Conservation (phyloP, 2,113 vertebrate species). For the Muntiacus reevesi region DNA sequence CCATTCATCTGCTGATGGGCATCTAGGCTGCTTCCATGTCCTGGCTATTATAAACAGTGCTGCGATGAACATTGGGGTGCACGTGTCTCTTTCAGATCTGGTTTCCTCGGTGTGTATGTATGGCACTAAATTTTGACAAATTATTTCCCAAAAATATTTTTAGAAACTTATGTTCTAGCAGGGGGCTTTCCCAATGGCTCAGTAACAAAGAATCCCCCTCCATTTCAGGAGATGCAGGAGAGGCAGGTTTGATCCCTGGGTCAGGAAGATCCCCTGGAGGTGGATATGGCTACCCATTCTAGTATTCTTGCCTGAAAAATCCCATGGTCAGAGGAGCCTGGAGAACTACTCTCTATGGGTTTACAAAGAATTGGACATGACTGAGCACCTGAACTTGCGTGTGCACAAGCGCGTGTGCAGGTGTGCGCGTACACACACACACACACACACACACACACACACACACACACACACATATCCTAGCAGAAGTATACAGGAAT, state of each 20-base stretch:
- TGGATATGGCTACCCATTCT: background rate
- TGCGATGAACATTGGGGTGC: too few relatives aligned
- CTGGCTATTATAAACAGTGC: too few relatives aligned
- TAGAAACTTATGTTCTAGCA: background rate
- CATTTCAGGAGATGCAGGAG: background rate
- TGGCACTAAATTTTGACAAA: background rate
- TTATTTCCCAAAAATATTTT: background rate
- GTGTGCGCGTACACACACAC: too few relatives aligned
- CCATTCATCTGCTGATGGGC: too few relatives aligned
- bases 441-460: background rate
- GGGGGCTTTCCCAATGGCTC: background rate
- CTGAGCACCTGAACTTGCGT: accelerated
- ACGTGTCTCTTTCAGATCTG: too few relatives aligned
- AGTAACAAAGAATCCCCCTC: background rate
- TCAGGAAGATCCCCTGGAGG: background rate
- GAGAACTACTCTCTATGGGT: background rate
- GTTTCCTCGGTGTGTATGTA: too few relatives aligned
- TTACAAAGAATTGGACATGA: background rate
- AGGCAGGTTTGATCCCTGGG: background rate
- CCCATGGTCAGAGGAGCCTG: background rate
- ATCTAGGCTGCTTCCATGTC: too few relatives aligned
- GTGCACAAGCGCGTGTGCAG: too few relatives aligned
- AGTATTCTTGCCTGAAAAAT: background rate
- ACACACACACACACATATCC: background rate
- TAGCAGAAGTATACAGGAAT: background rate